These are phyloP conservation scores for Ceriagrion tenellum DNA, from an alignment of 2,888 invertebrate species.

Conservation along the genomic window DNA sequence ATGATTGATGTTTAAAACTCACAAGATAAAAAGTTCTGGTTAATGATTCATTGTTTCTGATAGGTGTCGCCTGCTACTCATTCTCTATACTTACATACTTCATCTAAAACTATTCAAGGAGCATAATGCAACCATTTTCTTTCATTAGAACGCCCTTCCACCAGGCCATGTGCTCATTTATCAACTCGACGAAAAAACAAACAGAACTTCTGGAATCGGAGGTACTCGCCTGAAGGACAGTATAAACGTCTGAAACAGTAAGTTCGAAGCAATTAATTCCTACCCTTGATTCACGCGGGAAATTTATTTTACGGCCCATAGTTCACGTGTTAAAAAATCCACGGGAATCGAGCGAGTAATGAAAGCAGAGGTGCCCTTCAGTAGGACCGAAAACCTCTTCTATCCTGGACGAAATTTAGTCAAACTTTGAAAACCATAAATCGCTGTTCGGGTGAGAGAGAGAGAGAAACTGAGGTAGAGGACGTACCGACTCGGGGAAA, in stretches of 20 bases:
- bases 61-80: too few relatives aligned
- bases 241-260: background rate
- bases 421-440: constrained; percentile 26
- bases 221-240: background rate
- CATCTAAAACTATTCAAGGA: too few relatives aligned
- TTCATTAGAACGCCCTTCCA: too few relatives aligned
- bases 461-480: background rate
- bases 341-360: background rate
- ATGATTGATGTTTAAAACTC: too few relatives aligned
- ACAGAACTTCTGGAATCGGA: background rate
- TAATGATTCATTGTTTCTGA: too few relatives aligned
- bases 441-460: background rate
- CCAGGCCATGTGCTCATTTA: too few relatives aligned
- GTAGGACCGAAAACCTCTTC: background rate
- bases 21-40: too few relatives aligned
- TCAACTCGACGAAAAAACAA: too few relatives aligned
- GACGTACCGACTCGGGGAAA: background rate
- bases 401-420: background rate
- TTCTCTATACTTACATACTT: too few relatives aligned
- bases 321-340: background rate
- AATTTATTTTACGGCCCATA: background rate
- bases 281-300: background rate
- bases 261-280: background rate
- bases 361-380: background rate
- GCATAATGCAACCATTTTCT: too few relatives aligned